Base-by-base conservation (phyloP, 2,113 vertebrate genomes). In the Actenoides hombroni region DNA sequence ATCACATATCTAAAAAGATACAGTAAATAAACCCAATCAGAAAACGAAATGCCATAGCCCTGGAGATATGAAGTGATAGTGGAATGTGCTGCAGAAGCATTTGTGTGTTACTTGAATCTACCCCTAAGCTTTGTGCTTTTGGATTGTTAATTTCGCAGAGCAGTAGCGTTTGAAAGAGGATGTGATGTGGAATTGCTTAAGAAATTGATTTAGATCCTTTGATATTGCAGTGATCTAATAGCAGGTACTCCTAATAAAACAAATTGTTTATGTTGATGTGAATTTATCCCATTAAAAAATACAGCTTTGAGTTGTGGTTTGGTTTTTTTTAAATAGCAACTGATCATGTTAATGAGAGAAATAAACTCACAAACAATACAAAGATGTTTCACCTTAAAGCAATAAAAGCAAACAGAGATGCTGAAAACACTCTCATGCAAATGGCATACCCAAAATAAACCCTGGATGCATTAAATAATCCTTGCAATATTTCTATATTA, bases 191-290 rank as follows among this genome's bases (percentile, higher is more conserved):
- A 93, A 78, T 90, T 80, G 63, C 71, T 83, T 31, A 90, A 90
- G 63, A 94, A 95, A 95, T 86, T 88, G 83, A 88, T 93, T 93
- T 83, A 64, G 68, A 88, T 93, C 59, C 60, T 83, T 90, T 93
- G 71, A 56, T 95, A 84, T 81, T 75, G 21, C 51, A 84, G 71
- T 88, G 68, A 90, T 83, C 76, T 78, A 25, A 59, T 86, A 77
- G 35, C 24, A 83, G 42, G 35, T 94, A 75, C 88, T 81, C 51
- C 48, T 84, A 81, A 92, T 83, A 76, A 86, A 86, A 74, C 39
- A 61, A 80, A 75, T 75, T 61, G 51, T 83, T 93, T 74, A 24
- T 86, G n/a, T 88, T 94, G 70, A 24, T 86, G n/a, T 88, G 86
- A 75, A 23, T 77, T 53, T 88, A 83, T 28, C 57, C 48, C 57